Conservation (phyloP, 2,113 vertebrate genomes). For the Ptyas mucosa region DNA sequence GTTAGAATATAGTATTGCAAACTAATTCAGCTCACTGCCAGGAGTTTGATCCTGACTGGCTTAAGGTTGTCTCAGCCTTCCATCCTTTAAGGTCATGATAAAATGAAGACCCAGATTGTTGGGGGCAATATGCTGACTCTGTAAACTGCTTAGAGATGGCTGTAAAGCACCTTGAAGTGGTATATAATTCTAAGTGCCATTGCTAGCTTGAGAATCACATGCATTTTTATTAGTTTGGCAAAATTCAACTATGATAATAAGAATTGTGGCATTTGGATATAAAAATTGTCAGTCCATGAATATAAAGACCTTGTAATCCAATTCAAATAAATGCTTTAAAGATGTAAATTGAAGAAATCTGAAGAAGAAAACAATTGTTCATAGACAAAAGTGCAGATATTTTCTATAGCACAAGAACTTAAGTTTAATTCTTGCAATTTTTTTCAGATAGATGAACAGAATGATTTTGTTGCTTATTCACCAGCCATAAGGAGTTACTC, state of each 20-base stretch:
- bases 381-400: slow-evolving; percentile 40
- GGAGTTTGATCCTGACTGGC: too few species aligned
- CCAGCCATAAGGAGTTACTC: not conserved
- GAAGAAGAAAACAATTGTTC: slow-evolving; percentile 24
- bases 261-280: slow-evolving; percentile 59
- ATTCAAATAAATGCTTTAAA: slow-evolving; percentile 34
- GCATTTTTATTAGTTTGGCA: slow-evolving; percentile 26
- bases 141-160: too few species aligned
- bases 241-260: slow-evolving; percentile 53
- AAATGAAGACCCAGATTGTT: too few species aligned
- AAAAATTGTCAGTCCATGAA: slow-evolving; percentile 5
- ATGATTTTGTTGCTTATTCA: accelerated
- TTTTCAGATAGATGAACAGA: accelerated
- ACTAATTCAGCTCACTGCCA: too few species aligned
- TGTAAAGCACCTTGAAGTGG: too few species aligned
- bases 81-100: too few species aligned
- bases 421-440: not conserved
- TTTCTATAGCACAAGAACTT: not conserved
- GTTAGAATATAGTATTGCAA: too few species aligned
- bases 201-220: not conserved
- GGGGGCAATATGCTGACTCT: too few species aligned
- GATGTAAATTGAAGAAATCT: slow-evolving; percentile 30
- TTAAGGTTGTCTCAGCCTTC: too few species aligned
- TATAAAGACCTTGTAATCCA: not conserved
- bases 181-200: too few species aligned